These are phyloP conservation scores for Mystacides longicornis DNA, from an alignment of 2,888 invertebrate genomes.

Conservation along the genomic window DNA sequence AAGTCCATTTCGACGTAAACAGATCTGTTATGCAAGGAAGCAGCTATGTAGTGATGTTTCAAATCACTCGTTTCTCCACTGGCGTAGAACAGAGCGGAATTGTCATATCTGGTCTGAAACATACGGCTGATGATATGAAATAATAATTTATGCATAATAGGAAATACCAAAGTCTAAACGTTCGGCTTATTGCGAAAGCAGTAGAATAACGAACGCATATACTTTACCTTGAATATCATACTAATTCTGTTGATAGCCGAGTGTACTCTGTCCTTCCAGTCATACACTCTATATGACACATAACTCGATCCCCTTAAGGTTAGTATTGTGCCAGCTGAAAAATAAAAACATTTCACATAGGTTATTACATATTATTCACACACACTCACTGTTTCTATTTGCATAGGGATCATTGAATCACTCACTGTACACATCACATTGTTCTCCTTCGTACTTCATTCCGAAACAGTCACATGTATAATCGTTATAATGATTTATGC, in stretches of 20 bases:
- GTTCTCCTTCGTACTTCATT: constrained; percentile 83
- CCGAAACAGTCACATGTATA: constrained; percentile 91
- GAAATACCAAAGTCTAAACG: no score
- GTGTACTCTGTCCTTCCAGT: constrained; percentile 87
- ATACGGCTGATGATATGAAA: not conserved
- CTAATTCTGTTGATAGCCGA: constrained; percentile 82
- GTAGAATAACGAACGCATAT: not conserved
- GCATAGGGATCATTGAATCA: constrained; percentile 27
- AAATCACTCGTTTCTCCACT: constrained; percentile 78
- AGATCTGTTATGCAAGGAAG: constrained; percentile 74
- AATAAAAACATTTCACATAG: not conserved
- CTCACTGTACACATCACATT: constrained; percentile 87
- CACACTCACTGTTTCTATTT: not conserved
- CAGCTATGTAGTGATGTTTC: constrained; percentile 84
- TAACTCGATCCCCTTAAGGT: constrained; percentile 87
- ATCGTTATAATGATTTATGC: constrained; percentile 87
- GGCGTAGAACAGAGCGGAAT: constrained; percentile 88
- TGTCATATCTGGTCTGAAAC: constrained; percentile 77
- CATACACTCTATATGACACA: constrained; percentile 86
- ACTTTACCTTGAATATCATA: constrained; percentile 70
- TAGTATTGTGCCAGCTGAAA: constrained; percentile 75
- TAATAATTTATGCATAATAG: not conserved
- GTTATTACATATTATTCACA: not conserved
- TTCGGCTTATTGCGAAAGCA: no score
- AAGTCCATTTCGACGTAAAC: constrained; percentile 83